Conservation (phyloP, 2,888 invertebrate species). For the Chironomus riparius region DNA sequence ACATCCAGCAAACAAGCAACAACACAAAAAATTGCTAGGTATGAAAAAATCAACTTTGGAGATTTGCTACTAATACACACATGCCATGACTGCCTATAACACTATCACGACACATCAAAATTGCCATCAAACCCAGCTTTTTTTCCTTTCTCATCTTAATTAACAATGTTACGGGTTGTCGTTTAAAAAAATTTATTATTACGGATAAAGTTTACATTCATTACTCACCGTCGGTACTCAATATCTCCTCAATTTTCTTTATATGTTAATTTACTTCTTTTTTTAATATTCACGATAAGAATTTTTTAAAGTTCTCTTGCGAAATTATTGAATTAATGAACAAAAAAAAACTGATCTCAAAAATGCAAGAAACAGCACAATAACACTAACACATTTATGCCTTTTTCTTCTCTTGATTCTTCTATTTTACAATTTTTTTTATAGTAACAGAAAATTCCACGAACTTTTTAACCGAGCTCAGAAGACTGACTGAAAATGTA, state of each 20-base stretch:
- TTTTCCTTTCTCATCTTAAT: constrained; percentile 13
- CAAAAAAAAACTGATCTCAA: neutral
- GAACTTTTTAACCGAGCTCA: neutral
- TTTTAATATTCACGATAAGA: neutral
- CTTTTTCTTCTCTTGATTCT: neutral
- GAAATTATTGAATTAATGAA: neutral
- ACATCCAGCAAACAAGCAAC: no score
- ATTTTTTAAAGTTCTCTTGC: neutral
- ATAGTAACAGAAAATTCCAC: neutral
- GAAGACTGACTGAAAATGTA: neutral
- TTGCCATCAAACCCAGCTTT: neutral
- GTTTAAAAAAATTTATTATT: neutral
- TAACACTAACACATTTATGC: constrained; percentile 22
- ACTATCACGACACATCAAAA: neutral
- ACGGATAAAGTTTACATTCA: neutral
- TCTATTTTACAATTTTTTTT: neutral
- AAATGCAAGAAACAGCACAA: constrained; percentile 6
- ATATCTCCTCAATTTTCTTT: neutral
- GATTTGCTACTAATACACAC: constrained; percentile 14
- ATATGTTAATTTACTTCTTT: neutral
- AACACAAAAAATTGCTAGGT: no score
- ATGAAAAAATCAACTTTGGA: constrained; percentile 12
- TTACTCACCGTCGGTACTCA: constrained; percentile 20
- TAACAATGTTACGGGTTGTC: constrained; percentile 1
- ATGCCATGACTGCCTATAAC: neutral